phyloP scores from a whole-genome alignment of 2,113 vertebrate species.

The Regulus satrapa region DNA sequence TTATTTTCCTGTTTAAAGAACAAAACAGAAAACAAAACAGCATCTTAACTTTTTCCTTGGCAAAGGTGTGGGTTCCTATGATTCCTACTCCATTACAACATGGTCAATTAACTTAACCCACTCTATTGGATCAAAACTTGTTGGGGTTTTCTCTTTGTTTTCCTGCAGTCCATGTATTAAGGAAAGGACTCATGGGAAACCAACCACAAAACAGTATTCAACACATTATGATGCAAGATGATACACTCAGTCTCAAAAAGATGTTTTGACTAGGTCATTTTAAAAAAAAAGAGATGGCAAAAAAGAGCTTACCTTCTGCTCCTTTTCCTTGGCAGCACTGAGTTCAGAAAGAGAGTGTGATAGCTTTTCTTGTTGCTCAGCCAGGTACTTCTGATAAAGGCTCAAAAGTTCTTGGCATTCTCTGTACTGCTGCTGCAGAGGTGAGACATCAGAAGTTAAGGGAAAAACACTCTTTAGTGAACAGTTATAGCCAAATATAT shows the following conservation, averaged over 20 bases:
- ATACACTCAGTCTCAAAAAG: neutral
- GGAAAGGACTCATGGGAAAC: neutral
- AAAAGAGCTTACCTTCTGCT: constrained; percentile 78
- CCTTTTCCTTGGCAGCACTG: constrained; percentile 66
- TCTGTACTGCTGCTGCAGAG: constrained; percentile 90
- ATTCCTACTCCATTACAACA: neutral
- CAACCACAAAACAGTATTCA: neutral
- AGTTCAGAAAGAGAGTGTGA: constrained; percentile 82
- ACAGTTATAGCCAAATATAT: neutral
- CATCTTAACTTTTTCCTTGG: neutral
- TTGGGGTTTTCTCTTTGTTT: neutral
- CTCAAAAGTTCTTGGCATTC: constrained; percentile 94
- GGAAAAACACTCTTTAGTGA: constrained; percentile 12
- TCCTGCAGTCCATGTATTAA: neutral
- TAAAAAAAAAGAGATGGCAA: neutral
- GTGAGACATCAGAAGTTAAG: constrained; percentile 84
- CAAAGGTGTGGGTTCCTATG: neutral
- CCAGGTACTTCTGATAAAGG: constrained; percentile 94
- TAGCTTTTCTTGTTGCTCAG: constrained; percentile 90
- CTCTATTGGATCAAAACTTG: neutral
- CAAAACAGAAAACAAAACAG: neutral
- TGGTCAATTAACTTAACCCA: neutral
- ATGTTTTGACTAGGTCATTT: neutral
- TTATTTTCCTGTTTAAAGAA: neutral
- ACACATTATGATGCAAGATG: neutral